Base-by-base conservation (phyloP, 2,113 vertebrate species). In the Callopanchax toddi region DNA sequence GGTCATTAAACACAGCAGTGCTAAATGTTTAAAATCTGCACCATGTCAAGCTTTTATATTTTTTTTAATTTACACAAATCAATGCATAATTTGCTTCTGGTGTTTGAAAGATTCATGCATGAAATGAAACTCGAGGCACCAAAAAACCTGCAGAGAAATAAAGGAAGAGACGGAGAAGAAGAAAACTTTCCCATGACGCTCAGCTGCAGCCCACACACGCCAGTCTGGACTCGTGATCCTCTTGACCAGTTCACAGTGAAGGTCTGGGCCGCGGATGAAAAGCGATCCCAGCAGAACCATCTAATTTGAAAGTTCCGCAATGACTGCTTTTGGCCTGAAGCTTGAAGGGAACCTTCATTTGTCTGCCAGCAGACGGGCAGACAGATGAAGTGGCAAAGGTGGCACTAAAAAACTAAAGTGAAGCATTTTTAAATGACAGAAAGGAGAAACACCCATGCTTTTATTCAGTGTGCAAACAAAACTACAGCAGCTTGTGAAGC, bases 291-390 rank as follows among this genome's bases (percentile, higher is more conserved):
- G 29, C 49, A 52, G 37, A 83, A 89, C 78, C 74, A 16, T 91
- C 78, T 90, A 89, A 91, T 91, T 91, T 88, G 61, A 48, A 26
- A 76, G 84, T 83, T 87, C 86, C 75, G 36, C 73, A 76, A 72
- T 59, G 81, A 75, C 78, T 74, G 63, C 45, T 51, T 66, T 78
- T 81, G 42, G 42, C n/a, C 23, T 76, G 51, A 56, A 64, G 52
- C 79, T 46, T n/a, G 69, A 60, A 56, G 57, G 64, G 59, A 43
- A 71, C 40, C 42, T 44, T 44, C 42, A 44, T 44, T 44, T 44
- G n/a, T 18, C 42, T 44, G 42, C 42, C n/a, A 20, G 70, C 6
- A 13, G 51, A 49, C 3, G 29, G 49, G 17, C 54, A 45, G 74
- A 8, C 46, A 56, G 44, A n/a, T 37, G 12, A 60, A 71, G 55